phyloP scores from a whole-genome alignment of 2,888 invertebrate species.

The Geotrupes spiniger region DNA sequence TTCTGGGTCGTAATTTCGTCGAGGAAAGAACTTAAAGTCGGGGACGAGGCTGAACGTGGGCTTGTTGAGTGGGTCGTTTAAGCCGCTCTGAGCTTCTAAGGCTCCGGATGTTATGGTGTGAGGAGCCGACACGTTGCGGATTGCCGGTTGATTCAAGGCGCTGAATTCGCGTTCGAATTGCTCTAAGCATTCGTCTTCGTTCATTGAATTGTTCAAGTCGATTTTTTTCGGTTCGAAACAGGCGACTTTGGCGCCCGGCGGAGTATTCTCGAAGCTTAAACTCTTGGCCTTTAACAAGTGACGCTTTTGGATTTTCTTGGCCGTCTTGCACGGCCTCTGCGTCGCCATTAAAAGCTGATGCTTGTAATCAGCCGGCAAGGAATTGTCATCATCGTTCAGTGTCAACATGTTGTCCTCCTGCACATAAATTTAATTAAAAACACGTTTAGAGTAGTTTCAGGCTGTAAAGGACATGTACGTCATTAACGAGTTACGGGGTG shows the following conservation, averaged over 20 bases:
- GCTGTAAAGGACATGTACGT: too few relatives aligned
- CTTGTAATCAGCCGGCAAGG: conserved; percentile 13
- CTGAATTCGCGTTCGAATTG: conserved; percentile 11
- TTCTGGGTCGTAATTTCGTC: conserved; percentile 18
- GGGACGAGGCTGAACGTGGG: not conserved
- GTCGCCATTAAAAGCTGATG: conserved; percentile 19
- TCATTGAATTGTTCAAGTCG: conserved; percentile 1
- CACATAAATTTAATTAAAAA: too few relatives aligned
- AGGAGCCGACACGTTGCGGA: not conserved
- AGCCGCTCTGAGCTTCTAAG: not conserved
- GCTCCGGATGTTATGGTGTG: conserved; percentile 16
- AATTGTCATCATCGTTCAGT: not conserved
- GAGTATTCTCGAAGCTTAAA: conserved; percentile 20
- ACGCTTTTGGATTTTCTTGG: conserved; percentile 10
- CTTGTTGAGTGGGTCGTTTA: not conserved
- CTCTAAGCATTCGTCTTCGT: conserved; percentile 13
- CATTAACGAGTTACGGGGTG: too few relatives aligned
- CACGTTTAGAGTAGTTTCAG: too few relatives aligned
- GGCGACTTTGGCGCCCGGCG: conserved; percentile 11
- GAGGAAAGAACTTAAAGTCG: conserved; percentile 13
- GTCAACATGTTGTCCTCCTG: not conserved
- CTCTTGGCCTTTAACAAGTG: conserved; percentile 20
- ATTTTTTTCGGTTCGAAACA: conserved; percentile 17
- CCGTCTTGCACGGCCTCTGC: conserved; percentile 17
- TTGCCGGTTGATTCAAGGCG: not conserved